phyloP scores from a whole-genome alignment of 1,140 invertebrate genomes.

The Trachelipus rathkii region DNA sequence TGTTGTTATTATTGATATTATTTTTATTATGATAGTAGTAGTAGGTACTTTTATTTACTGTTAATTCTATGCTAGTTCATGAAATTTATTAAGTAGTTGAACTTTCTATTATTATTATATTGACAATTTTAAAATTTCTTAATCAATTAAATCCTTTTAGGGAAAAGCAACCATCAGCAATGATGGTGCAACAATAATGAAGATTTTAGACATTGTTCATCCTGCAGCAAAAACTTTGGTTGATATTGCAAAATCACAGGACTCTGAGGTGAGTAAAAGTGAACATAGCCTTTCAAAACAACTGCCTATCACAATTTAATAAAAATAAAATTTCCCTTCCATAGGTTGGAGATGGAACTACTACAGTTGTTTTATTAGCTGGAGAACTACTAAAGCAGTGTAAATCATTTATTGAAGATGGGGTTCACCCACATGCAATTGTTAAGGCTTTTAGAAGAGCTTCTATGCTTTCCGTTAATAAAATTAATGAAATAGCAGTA shows the following conservation, averaged over 20 bases:
- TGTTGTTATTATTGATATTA: no score
- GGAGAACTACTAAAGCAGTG: conserved; percentile 93
- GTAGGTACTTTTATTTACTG: no score
- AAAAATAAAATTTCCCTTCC: no score
- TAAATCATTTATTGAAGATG: conserved; percentile 94
- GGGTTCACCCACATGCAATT: conserved; percentile 76
- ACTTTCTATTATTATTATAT: not conserved
- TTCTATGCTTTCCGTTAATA: conserved; percentile 71
- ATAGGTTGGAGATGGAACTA: conserved; percentile 94
- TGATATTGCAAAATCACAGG: conserved; percentile 98
- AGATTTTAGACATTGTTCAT: conserved; percentile 93
- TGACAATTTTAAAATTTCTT: conserved; percentile 1
- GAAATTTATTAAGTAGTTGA: not conserved
- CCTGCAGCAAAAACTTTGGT: conserved; percentile 96
- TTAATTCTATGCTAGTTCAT: not conserved
- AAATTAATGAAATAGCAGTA: conserved; percentile 80
- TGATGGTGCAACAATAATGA: conserved; percentile 98
- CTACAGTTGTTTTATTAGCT: conserved; percentile 89
- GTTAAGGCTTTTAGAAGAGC: conserved; percentile 61
- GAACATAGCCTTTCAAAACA: no score
- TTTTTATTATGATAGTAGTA: no score
- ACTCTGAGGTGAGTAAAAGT: conserved; percentile 77
- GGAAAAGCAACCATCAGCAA: conserved; percentile 96
- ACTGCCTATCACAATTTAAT: no score
- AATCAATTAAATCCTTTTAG: conserved; percentile 47